A percentile compares a stretch with the other conserved stretches of the same genome.
Conservation (phyloP, 1,140 invertebrate species). For the Drosophila insularis region DNA sequence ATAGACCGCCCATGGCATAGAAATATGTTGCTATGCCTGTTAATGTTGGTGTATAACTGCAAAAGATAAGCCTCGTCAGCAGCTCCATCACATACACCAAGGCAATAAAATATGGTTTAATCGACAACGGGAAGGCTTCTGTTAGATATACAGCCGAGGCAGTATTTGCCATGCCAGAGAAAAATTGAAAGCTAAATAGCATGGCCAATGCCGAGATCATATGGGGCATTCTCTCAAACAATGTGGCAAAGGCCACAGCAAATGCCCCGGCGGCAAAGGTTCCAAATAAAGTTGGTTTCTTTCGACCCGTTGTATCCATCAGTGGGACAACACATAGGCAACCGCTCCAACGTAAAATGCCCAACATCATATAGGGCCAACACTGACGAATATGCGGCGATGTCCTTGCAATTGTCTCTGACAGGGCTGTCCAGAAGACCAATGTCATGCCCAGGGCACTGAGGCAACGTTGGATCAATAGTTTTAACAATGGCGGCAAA, state of each 20-base stretch:
- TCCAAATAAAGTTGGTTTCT: constrained; percentile 59
- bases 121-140: constrained; percentile 64
- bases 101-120: constrained; percentile 64
- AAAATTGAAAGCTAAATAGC: constrained; percentile 58
- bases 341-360: constrained; percentile 50
- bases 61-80: constrained; percentile 46
- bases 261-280: constrained; percentile 52
- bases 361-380: constrained; percentile 66
- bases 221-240: constrained; percentile 32
- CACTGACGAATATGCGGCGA: constrained; percentile 33
- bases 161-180: constrained; percentile 51
- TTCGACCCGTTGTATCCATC: constrained; percentile 65
- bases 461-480: constrained; percentile 48
- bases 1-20: constrained; percentile 50
- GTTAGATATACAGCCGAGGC: constrained; percentile 68
- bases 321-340: constrained; percentile 45
- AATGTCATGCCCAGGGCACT: constrained; percentile 52
- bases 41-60: constrained; percentile 20
- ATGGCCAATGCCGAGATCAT: constrained; percentile 52
- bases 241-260: constrained; percentile 53
- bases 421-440: constrained; percentile 46
- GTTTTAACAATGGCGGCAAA: constrained; percentile 55
- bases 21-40: constrained; percentile 47
- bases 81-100: constrained; percentile 55
- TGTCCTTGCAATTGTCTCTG: constrained; percentile 26